Evolutionary conservation across 1,140 invertebrate species (phyloP).

Genomic region (Batillaria attramentaria): DNA sequence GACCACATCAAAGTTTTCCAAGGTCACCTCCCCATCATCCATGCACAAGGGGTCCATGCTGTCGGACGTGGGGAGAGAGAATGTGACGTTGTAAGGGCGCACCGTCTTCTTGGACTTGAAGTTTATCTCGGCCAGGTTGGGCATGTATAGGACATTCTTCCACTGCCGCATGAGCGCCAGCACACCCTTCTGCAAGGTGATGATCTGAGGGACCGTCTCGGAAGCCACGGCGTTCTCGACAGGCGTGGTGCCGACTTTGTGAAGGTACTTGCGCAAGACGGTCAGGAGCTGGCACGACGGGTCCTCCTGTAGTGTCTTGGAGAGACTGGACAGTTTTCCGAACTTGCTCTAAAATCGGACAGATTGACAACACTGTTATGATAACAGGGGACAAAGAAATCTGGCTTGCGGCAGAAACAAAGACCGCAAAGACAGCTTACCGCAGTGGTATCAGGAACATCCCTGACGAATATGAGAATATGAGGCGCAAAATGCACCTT

Average conservation of each 20-base stretch:
- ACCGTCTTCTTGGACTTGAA: slow-evolving; percentile 79
- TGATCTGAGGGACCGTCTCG: slow-evolving; percentile 86
- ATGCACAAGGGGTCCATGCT: slow-evolving; percentile 37
- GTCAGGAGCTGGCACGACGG: slow-evolving; percentile 94
- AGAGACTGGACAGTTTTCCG: slow-evolving; percentile 87
- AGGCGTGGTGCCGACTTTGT: slow-evolving; percentile 80
- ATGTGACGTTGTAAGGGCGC: slow-evolving; percentile 87
- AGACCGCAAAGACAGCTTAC: too few species aligned
- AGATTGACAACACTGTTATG: too few species aligned
- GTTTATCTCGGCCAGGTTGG: slow-evolving; percentile 86
- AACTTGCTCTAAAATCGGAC: slow-evolving; percentile 84
- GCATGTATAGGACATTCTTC: slow-evolving; percentile 97
- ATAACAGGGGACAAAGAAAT: too few species aligned
- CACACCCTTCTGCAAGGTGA: slow-evolving; percentile 91
- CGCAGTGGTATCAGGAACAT: too few species aligned
- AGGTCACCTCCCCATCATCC: slow-evolving; percentile 47
- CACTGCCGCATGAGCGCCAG: slow-evolving; percentile 94
- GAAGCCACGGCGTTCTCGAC: slow-evolving; percentile 90
- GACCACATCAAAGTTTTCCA: slow-evolving; percentile 80
- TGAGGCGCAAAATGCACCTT: too few species aligned
- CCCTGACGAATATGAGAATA: too few species aligned
- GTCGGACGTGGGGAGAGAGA: slow-evolving; percentile 86
- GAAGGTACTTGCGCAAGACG: slow-evolving; percentile 88
- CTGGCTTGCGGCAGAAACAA: too few species aligned
- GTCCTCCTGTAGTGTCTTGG: slow-evolving; percentile 94